A percentile compares a stretch with the other conserved stretches of the same genome.
phyloP scores from a whole-genome alignment of 2,888 invertebrate species.

The Boloria euphrosyne region DNA sequence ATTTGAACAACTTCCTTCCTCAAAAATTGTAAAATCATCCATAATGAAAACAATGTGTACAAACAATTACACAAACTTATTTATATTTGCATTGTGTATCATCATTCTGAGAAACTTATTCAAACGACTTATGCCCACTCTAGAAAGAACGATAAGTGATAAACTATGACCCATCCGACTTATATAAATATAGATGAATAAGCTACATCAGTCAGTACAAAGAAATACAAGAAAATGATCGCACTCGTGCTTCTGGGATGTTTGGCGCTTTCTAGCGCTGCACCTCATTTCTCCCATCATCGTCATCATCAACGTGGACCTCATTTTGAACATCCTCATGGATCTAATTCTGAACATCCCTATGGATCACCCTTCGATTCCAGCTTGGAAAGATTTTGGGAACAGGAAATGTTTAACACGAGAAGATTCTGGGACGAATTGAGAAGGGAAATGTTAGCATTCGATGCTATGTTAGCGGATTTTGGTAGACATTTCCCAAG shows the following conservation, averaged over 20 bases:
- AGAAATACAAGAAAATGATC: conserved; percentile 49
- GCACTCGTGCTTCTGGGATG: conserved; percentile 50
- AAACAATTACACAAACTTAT: not conserved
- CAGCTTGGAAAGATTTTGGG: conserved; percentile 47
- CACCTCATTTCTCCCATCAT: conserved; percentile 48
- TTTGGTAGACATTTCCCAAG: conserved; percentile 56
- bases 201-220: conserved; percentile 25
- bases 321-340: too few species aligned
- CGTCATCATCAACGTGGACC: conserved; percentile 23
- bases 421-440: conserved; percentile 60
- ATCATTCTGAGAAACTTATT: conserved; percentile 11
- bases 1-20: too few species aligned
- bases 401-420: conserved; percentile 59
- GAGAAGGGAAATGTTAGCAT: conserved; percentile 51
- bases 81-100: conserved; percentile 10
- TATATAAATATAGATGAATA: conserved; percentile 47
- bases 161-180: conserved; percentile 53
- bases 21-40: too few species aligned
- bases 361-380: not conserved
- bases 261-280: conserved; percentile 56
- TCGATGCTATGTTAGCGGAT: conserved; percentile 56
- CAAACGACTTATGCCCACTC: conserved; percentile 40
- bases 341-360: too few species aligned
- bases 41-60: too few species aligned
- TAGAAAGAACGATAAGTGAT: conserved; percentile 58